Base-by-base conservation (phyloP, 1,140 invertebrate genomes). In the Drosophila biarmipes region DNA sequence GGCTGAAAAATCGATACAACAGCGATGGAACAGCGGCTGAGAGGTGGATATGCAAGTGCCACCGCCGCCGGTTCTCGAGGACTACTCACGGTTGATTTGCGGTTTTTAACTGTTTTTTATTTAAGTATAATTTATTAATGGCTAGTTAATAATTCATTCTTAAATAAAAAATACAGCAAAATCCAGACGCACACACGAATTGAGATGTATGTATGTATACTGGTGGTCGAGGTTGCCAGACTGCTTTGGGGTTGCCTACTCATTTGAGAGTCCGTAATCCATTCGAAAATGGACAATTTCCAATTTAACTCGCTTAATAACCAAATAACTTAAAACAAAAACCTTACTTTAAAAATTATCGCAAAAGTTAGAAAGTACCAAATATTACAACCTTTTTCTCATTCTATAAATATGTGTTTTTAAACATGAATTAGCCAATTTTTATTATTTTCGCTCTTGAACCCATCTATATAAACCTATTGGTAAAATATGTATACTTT, bases 161-260 rank as follows among this genome's bases (percentile, higher is more conserved):
- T 91, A 91, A 91, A 91, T 91, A 91, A 91, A 91, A 91, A 91
- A 90, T 89, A 73, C 90, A 91, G 90, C 86, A 91, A 91, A 91
- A 90, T 90, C 86, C 68, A 73, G 72, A 80, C 84, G 76, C 67
- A 85, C 73, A 74, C 80, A 82, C 84, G 68, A 71, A 55, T 51
- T 62, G 56, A 55, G 56, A 56, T 59, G 58, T 78, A 77, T 68
- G 61, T 77, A 78, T 85, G 46, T 72, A 68, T 71, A 51, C 29
- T 45, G 34, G 24, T 19, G 37, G 12, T 15, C 27, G 46, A 31
- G 10, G 67, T 73, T 58, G 71, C 71, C 64, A 49, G 63, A 67
- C 45, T 24, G n/a, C 52, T 52, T 19, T 21, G 21, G 29, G n/a
- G 17, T 59, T 35, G 68, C 62, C 49, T 55, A 71, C 77, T 53